Evolutionary conservation across 2,888 invertebrate species (phyloP).

Genomic region (Ormia ochracea): DNA sequence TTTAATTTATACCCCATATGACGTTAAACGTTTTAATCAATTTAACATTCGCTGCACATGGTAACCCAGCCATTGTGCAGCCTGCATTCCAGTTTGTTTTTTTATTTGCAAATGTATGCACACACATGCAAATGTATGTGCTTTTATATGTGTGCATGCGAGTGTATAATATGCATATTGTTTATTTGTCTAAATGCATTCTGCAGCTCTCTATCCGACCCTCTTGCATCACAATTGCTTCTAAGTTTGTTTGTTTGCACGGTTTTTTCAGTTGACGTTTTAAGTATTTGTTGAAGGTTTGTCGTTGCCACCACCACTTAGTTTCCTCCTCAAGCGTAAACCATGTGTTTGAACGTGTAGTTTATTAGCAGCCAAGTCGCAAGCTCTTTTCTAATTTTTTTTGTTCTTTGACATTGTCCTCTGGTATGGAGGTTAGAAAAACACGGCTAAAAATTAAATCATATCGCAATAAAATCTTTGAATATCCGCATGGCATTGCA

Average conservation of each 20-base stretch:
- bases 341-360: conserved; percentile 3
- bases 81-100: neutral
- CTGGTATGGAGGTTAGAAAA: conserved; percentile 40
- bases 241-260: conserved; percentile 2
- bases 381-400: conserved; percentile 14
- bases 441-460: neutral
- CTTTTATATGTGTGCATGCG: conserved; percentile 27
- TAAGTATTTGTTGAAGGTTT: conserved; percentile 39
- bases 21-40: conserved; percentile 1
- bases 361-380: conserved; percentile 23
- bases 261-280: conserved; percentile 27
- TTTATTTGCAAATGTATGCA: no score
- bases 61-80: neutral
- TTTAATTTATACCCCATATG: neutral
- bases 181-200: neutral
- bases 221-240: neutral
- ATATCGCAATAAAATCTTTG: conserved; percentile 1
- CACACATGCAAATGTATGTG: no score
- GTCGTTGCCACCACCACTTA: conserved; percentile 23
- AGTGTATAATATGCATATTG: neutral
- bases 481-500: conserved; percentile 22
- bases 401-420: conserved; percentile 54
- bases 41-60: neutral
- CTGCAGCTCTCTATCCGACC: neutral
- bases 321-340: conserved; percentile 1